A percentile compares a stretch with the other conserved stretches of the same genome.
These are phyloP conservation scores for Trissonchulus sp. DNA, from an alignment of 2,888 invertebrate species.

Conservation along the genomic window DNA sequence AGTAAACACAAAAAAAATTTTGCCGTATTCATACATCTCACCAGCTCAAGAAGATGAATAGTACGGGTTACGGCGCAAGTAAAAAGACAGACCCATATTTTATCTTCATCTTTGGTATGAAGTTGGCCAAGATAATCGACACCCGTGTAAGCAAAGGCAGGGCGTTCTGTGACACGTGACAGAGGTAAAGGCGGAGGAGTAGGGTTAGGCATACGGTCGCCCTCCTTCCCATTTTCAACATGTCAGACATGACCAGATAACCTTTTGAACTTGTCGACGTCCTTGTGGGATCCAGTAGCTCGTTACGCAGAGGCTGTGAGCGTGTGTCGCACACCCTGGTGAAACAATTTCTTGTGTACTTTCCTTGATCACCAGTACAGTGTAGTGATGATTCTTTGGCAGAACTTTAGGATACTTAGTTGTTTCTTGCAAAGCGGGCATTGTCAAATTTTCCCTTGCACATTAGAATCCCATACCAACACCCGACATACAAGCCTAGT, in stretches of 20 bases:
- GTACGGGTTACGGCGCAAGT: too few relatives aligned
- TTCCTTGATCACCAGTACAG: too few relatives aligned
- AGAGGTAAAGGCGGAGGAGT: neutral
- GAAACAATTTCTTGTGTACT: neutral
- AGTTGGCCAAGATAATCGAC: constrained; percentile 1
- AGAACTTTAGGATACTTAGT: neutral
- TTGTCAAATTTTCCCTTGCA: neutral
- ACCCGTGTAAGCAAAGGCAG: neutral
- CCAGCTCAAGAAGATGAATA: constrained; percentile 52
- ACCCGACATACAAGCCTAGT: neutral
- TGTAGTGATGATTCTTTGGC: constrained; percentile 6
- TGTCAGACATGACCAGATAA: neutral
- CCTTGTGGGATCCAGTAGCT: constrained; percentile 12
- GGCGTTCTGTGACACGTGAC: neutral
- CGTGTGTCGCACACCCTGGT: neutral
- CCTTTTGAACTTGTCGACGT: too few relatives aligned
- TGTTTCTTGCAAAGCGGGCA: neutral
- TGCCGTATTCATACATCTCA: constrained; percentile 43
- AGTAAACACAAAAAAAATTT: constrained; percentile 46
- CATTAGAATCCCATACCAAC: neutral
- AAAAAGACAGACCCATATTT: constrained; percentile 45
- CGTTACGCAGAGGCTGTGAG: neutral
- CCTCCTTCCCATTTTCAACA: neutral
- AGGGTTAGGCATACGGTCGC: neutral
- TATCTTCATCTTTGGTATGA: neutral